Conservation (phyloP, 2,113 vertebrate genomes). For the Anthoscopus minutus region DNA sequence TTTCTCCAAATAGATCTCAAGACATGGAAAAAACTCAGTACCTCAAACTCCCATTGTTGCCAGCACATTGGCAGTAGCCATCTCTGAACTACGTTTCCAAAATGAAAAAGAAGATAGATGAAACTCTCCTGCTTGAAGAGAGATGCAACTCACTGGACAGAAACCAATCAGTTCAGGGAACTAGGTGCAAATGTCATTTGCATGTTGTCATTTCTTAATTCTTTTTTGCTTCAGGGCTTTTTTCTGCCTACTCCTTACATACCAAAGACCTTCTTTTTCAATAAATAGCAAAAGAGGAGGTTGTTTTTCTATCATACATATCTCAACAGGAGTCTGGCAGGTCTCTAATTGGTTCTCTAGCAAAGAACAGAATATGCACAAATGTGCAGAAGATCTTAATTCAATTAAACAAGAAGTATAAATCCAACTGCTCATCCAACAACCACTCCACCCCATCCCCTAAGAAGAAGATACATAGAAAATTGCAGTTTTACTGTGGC, state of each 20-base stretch:
- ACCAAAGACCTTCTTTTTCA: neutral
- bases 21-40: neutral
- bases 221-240: neutral
- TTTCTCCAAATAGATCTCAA: neutral
- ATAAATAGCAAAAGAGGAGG: neutral
- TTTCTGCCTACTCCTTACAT: neutral
- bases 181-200: neutral
- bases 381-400: neutral
- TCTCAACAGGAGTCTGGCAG: neutral
- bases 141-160: too few species aligned
- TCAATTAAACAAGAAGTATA: neutral
- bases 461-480: neutral
- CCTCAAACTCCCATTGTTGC: neutral
- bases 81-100: neutral
- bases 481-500: neutral
- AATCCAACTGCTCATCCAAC: neutral
- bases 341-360: neutral
- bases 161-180: neutral
- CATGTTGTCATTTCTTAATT: neutral
- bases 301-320: neutral
- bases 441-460: neutral
- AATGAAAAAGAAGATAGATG: too few species aligned
- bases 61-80: neutral
- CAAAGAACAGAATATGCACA: accelerated
- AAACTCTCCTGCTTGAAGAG: too few species aligned